Percentiles rank a stretch among this genome's conserved stretches.
Conservation (phyloP, 2,113 vertebrate species). For the Cryptotis parvus region DNA sequence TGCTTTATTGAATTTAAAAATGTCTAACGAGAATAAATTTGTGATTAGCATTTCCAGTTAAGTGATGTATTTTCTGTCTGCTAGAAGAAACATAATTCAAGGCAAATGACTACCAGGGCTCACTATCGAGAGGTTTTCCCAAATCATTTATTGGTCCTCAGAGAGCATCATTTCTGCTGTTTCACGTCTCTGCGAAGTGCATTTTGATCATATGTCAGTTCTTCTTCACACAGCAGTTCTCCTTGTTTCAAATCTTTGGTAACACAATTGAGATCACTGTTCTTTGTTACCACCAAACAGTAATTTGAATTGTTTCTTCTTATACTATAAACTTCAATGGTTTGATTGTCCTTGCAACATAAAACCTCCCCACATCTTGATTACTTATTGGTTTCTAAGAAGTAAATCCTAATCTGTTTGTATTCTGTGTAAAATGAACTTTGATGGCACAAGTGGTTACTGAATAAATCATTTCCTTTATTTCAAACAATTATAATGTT, state of each 20-base stretch:
- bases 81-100: conserved; percentile 42
- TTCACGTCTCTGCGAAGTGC: conserved; percentile 38
- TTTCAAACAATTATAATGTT: conserved; percentile 1
- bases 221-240: conserved; percentile 11
- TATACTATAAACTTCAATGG: conserved; percentile 66
- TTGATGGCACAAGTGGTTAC: not conserved
- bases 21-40: conserved; percentile 44
- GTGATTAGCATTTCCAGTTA: conserved; percentile 53
- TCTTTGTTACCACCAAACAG: conserved; percentile 51
- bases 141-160: not conserved
- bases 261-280: conserved; percentile 57
- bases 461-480: conserved; percentile 34
- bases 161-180: conserved; percentile 48
- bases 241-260: conserved; percentile 55
- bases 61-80: not conserved
- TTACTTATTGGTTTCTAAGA: not conserved
- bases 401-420: conserved; percentile 1
- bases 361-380: conserved; percentile 60
- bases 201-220: conserved; percentile 70
- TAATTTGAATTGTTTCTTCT: conserved; percentile 71
- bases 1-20: not conserved
- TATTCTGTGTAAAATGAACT: conserved; percentile 45
- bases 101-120: not conserved
- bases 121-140: conserved; percentile 50
- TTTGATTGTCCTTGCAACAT: conserved; percentile 31